phyloP scores from a whole-genome alignment of 2,888 invertebrate genomes.

The Dorcus hopei region DNA sequence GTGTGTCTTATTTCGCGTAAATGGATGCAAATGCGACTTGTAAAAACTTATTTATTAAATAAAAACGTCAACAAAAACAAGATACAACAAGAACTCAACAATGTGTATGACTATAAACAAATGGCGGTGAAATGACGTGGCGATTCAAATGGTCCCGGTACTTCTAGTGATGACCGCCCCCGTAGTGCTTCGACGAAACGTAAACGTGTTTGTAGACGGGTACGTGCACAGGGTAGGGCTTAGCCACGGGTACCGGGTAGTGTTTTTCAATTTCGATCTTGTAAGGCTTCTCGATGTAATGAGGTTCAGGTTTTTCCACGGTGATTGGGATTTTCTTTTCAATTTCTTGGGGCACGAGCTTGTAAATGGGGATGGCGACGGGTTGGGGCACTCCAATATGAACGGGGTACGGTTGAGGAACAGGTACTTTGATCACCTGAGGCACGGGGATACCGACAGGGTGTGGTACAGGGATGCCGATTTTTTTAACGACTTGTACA shows the following conservation, averaged over 20 bases:
- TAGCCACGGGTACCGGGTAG: constrained; percentile 61
- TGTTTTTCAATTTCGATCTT: constrained; percentile 73
- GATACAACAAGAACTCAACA: constrained; percentile 1
- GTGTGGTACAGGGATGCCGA: constrained; percentile 65
- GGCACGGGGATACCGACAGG: constrained; percentile 12
- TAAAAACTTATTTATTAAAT: too few relatives aligned
- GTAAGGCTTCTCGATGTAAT: constrained; percentile 72
- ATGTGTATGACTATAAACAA: constrained; percentile 3
- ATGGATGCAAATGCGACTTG: too few relatives aligned
- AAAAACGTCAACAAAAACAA: constrained; percentile 4
- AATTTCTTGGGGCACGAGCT: constrained; percentile 68
- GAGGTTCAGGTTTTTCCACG: constrained; percentile 69
- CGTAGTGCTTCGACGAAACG: constrained; percentile 16
- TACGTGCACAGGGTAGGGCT: constrained; percentile 71
- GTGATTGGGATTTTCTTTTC: constrained; percentile 72
- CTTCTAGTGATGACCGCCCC: constrained; percentile 31
- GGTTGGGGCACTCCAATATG: constrained; percentile 70
- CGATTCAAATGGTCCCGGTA: neutral
- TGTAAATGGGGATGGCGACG: constrained; percentile 70
- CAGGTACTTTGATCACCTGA: constrained; percentile 66
- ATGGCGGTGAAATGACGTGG: neutral
- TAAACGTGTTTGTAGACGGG: constrained; percentile 73
- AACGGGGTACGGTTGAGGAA: constrained; percentile 73
- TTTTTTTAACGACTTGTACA: constrained; percentile 67
- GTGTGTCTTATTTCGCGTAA: too few relatives aligned